A percentile compares a stretch with the other conserved stretches of the same genome.
phyloP scores from a whole-genome alignment of 2,113 vertebrate species.

The Turdus rufiventris region DNA sequence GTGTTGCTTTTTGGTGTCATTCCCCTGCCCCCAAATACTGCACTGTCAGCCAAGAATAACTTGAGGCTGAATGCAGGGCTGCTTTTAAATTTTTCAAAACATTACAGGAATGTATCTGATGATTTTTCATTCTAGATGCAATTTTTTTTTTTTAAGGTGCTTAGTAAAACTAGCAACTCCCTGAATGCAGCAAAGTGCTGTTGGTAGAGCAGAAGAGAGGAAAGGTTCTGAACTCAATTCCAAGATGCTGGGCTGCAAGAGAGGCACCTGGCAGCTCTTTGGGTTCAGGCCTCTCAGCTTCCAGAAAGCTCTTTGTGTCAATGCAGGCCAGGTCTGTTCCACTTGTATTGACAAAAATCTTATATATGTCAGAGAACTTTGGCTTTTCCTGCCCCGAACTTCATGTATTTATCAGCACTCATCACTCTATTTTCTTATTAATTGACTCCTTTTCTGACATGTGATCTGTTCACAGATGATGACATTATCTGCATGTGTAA shows the following conservation, averaged over 20 bases:
- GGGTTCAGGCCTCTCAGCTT: not conserved
- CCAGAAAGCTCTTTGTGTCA: not conserved
- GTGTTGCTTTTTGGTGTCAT: not conserved
- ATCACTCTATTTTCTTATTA: not conserved
- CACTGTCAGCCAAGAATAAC: not conserved
- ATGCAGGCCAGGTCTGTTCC: not conserved
- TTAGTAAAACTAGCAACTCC: not conserved
- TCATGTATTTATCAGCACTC: not conserved
- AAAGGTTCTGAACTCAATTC: not conserved
- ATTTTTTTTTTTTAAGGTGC: not conserved
- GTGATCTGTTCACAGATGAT: not conserved
- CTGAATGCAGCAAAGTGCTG: not conserved
- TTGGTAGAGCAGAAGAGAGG: not conserved
- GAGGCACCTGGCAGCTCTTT: not conserved
- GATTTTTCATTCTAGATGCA: not conserved
- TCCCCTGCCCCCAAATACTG: not conserved
- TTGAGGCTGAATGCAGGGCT: not conserved
- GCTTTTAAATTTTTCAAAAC: constrained; percentile 22
- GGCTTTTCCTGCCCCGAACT: not conserved
- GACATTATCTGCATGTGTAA: not conserved
- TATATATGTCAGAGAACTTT: not conserved
- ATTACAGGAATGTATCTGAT: not conserved
- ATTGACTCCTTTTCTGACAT: not conserved
- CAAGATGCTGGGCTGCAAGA: not conserved
- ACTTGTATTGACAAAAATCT: not conserved